These are phyloP conservation scores for Yponomeuta malinellus DNA, from an alignment of 2,888 invertebrate genomes.

Conservation along the genomic window DNA sequence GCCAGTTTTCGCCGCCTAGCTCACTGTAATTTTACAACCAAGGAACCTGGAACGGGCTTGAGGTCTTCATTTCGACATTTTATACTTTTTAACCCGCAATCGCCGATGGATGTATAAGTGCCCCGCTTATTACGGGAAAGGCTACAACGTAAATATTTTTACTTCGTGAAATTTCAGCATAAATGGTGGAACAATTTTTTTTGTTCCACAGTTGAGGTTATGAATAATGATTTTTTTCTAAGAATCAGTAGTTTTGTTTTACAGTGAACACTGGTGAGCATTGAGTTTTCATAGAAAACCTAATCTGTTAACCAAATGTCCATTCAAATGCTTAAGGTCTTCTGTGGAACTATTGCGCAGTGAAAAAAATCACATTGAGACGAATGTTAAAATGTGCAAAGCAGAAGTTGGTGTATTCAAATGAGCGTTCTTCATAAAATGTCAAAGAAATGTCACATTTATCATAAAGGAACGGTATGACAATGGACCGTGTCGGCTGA, in stretches of 20 bases:
- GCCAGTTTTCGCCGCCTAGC: constrained; percentile 66
- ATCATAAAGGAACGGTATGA: constrained; percentile 54
- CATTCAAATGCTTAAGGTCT: constrained; percentile 64
- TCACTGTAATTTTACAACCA: constrained; percentile 57
- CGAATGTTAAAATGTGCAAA: constrained; percentile 64
- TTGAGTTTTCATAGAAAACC: constrained; percentile 43
- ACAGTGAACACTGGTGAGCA: constrained; percentile 53
- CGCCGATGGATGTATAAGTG: constrained; percentile 40
- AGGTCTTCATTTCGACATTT: constrained; percentile 58
- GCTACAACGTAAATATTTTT: neutral
- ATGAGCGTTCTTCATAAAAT: constrained; percentile 70
- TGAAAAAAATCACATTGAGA: constrained; percentile 59
- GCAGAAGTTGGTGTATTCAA: constrained; percentile 67
- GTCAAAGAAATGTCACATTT: constrained; percentile 68
- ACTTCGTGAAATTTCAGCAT: neutral
- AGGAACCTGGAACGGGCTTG: constrained; percentile 46
- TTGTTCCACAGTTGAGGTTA: neutral
- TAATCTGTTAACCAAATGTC: constrained; percentile 75
- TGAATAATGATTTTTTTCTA: neutral
- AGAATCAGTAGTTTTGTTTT: neutral
- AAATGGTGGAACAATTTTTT: neutral
- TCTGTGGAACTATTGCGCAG: constrained; percentile 38
- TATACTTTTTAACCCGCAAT: constrained; percentile 42
- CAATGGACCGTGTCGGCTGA: constrained; percentile 29
- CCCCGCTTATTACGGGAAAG: neutral